phyloP scores from a whole-genome alignment of 2,888 invertebrate genomes.

The Oeneis ivallda region DNA sequence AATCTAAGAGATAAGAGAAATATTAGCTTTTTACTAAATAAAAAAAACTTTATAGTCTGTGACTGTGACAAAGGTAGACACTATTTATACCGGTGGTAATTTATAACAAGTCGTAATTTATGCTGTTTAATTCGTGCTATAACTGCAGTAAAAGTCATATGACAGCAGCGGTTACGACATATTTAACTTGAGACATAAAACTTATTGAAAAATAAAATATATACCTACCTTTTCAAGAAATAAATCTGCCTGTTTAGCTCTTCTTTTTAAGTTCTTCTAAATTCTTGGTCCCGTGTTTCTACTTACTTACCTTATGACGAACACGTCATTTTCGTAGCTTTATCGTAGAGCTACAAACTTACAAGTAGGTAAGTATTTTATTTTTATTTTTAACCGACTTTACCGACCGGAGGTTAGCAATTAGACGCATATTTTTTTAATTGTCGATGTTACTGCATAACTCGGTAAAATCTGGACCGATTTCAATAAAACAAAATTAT shows the following conservation, averaged over 20 bases:
- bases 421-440: too few species aligned
- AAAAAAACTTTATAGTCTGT: conserved; percentile 13
- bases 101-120: conserved; percentile 20
- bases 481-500: too few species aligned
- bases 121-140: conserved; percentile 21
- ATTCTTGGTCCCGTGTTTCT: background rate
- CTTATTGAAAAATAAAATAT: conserved; percentile 10
- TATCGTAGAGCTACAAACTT: too few species aligned
- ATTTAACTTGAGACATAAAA: conserved; percentile 18
- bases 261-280: too few species aligned
- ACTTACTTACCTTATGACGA: background rate
- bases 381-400: too few species aligned
- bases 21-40: conserved; percentile 17
- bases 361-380: too few species aligned
- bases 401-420: too few species aligned
- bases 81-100: conserved; percentile 23
- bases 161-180: conserved; percentile 17
- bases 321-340: too few species aligned
- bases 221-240: background rate
- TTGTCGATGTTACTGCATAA: too few species aligned
- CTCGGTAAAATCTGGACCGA: too few species aligned
- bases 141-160: conserved; percentile 17
- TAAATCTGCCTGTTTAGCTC: background rate
- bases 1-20: background rate
- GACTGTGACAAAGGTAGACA: conserved; percentile 20